Evolutionary conservation across 2,888 invertebrate species (phyloP), one percentile per base, ranked within the genome.

Genomic region (Scaptomyza cyrtandrae): DNA sequence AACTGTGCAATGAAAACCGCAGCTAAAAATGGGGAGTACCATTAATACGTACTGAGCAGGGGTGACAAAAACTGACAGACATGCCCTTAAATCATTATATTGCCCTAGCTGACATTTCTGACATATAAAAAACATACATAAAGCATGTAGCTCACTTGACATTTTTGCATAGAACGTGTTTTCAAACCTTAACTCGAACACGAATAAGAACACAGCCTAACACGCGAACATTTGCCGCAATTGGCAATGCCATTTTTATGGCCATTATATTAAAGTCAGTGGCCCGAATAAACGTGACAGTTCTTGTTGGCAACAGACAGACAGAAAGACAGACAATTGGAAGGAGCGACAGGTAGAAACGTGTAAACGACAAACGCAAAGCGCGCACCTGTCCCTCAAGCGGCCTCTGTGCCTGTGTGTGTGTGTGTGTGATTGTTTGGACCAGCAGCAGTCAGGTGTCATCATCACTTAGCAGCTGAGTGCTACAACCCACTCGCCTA

Each of bases 271-370:
- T 60, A 76, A 60, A 35, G 41, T 58, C 66, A 57, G 56, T 53
- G 50, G 55, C 50, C 33, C 59, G 39, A 67, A 64, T 75, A 79
- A 67, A 67, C 66, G 65, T 82, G 80, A 73, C 86, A 82, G 67
- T 68, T 59, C 63, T 68, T 59, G 65, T 43, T 61, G 58, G 56
- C 56, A 45, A 45, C 44, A 57, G 46, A 53, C 62, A 68, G 49
- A 55, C 60, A 67, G 14, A 24, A n/a, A n/a, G 33, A 19, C 41
- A 57, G 46, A 49, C 55, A 74, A 2, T 6, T 41, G 54, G 52
- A 55, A 57, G 65, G 31, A 33, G 16, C 13, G 13, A 33, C 16
- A 13, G 31, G 9, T 37, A 57, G 49, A 53, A 75, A 57, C 62
- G 50, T 71, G 71, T 59, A 69, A 76, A 55, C 61, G 70, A 72